phyloP scores from a whole-genome alignment of 2,113 vertebrate genomes.

The Pollimyrus isidori region DNA sequence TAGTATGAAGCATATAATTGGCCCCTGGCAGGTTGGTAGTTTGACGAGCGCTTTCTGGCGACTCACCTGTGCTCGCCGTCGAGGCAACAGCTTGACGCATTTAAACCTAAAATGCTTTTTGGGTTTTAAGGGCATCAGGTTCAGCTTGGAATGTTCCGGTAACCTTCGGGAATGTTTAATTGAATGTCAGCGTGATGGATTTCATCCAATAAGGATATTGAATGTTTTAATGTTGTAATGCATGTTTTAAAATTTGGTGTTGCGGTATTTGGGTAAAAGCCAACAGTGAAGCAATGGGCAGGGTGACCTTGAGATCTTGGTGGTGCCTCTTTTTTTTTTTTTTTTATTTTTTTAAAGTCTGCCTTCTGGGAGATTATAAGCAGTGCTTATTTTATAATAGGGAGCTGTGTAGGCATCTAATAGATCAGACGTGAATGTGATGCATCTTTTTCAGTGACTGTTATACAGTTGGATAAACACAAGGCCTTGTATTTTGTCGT shows the following conservation, averaged over 20 bases:
- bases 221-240: neutral
- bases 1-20: neutral
- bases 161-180: neutral
- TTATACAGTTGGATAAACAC: neutral
- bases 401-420: neutral
- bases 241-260: neutral
- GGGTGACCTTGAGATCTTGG: neutral
- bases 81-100: neutral
- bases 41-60: neutral
- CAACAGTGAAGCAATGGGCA: neutral
- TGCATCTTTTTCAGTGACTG: neutral
- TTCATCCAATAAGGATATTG: neutral
- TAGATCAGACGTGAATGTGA: neutral
- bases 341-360: neutral
- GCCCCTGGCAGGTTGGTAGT: neutral
- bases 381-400: neutral
- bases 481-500: neutral
- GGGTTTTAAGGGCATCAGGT: neutral
- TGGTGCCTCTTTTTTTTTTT: neutral
- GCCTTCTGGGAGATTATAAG: neutral
- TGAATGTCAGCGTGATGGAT: neutral
- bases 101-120: neutral
- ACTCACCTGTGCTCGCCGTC: neutral
- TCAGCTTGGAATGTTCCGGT: neutral
- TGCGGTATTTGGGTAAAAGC: conserved; percentile 1